Percentiles rank a stretch among this genome's conserved stretches.
These are phyloP conservation scores for Brenthis daphne DNA, from an alignment of 2,888 invertebrate genomes.

Conservation along the genomic window DNA sequence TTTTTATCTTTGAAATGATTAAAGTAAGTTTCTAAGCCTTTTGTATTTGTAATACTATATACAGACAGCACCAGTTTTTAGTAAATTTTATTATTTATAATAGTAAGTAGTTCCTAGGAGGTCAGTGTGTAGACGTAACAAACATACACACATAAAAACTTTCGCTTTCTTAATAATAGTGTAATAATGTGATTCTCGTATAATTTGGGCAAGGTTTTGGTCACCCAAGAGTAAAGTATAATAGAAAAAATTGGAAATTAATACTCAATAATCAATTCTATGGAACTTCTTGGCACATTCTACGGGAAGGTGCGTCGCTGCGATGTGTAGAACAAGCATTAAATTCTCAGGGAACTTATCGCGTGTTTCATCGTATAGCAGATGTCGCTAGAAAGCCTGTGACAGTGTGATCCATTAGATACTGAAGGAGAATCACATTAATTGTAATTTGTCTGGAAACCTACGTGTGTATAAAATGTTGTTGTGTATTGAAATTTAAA, in stretches of 20 bases:
- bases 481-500: no score
- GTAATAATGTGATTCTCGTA: no score
- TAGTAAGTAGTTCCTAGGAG: no score
- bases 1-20: no score
- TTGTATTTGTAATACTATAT: no score
- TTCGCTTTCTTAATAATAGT: no score
- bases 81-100: no score
- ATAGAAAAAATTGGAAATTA: neutral
- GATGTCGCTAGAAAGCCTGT: slow-evolving; percentile 62
- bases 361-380: slow-evolving; percentile 56
- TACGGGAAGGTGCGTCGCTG: slow-evolving; percentile 25
- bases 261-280: neutral
- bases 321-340: slow-evolving; percentile 38
- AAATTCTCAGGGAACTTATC: slow-evolving; percentile 50
- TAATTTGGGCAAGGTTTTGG: no score
- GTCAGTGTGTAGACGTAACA: no score
- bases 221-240: neutral
- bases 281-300: neutral
- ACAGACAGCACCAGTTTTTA: no score
- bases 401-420: slow-evolving; percentile 55
- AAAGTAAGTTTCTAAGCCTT: no score
- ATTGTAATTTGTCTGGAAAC: slow-evolving; percentile 52
- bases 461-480: slow-evolving; percentile 7
- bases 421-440: slow-evolving; percentile 50
- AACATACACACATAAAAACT: no score